phyloP scores from a whole-genome alignment of 2,797 vertebrate species.

The Megalops cyprinoides region DNA sequence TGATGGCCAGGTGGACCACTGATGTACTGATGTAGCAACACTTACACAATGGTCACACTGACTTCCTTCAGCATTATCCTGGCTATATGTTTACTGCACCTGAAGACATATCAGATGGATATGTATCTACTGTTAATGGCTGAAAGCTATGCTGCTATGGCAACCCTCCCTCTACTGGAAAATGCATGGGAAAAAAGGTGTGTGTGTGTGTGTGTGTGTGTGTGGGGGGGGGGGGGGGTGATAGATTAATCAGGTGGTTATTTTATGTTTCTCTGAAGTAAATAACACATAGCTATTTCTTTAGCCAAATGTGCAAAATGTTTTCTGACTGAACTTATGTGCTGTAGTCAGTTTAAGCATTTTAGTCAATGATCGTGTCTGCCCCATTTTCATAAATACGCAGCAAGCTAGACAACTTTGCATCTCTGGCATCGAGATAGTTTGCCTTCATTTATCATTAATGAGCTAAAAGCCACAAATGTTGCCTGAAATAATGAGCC shows the following conservation, averaged over 20 bases:
- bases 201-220: too few relatives aligned
- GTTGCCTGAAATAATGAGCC: neutral
- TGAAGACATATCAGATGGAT: constrained; percentile 13
- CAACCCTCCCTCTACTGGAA: constrained; percentile 37
- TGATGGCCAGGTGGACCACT: too few relatives aligned
- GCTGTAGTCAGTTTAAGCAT: neutral
- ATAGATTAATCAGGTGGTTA: neutral
- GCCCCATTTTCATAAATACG: neutral
- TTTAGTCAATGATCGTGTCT: neutral
- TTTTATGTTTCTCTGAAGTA: neutral
- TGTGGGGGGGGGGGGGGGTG: too few relatives aligned
- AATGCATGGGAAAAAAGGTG: too few relatives aligned
- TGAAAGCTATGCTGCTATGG: constrained; percentile 38
- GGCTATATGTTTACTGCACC: neutral
- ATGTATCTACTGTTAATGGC: constrained; percentile 22
- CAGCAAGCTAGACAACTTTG: neutral
- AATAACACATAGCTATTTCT: neutral
- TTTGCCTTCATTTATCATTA: neutral
- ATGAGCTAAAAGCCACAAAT: neutral
- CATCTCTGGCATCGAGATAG: neutral
- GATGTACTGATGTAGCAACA: neutral
- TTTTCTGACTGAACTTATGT: neutral
- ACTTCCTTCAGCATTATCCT: neutral
- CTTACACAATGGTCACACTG: neutral
- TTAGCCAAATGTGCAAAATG: neutral